These are phyloP conservation scores for Athripsodes cinereus DNA, from an alignment of 2,888 invertebrate genomes.

Conservation along the genomic window DNA sequence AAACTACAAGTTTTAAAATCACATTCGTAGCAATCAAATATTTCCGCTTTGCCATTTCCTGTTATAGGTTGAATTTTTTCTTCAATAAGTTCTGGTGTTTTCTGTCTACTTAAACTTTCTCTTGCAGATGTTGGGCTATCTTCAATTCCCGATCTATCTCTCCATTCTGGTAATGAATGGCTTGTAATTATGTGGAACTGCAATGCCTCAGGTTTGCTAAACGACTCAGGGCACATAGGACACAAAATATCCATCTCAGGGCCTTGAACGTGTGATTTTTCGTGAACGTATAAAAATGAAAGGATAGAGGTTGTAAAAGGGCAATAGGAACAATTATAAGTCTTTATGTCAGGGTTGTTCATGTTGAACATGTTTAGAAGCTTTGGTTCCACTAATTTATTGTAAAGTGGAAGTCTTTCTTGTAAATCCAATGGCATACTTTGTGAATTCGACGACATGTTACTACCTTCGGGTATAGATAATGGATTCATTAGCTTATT, in stretches of 20 bases:
- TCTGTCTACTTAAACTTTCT: conserved; percentile 29
- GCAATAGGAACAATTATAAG: conserved; percentile 86
- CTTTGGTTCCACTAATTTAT: conserved; percentile 24
- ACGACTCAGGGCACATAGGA: conserved; percentile 54
- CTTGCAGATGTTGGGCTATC: conserved; percentile 23
- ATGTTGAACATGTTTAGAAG: conserved; percentile 28
- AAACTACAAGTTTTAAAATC: conserved; percentile 47
- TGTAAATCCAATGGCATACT: conserved; percentile 54
- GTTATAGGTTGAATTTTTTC: conserved; percentile 31
- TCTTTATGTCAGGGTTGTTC: conserved; percentile 49
- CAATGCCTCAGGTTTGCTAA: conserved; percentile 51
- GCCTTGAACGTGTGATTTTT: conserved; percentile 67
- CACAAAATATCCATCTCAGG: conserved; percentile 43
- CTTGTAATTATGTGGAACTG: conserved; percentile 55
- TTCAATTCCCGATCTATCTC: conserved; percentile 21
- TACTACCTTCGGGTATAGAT: conserved; percentile 38
- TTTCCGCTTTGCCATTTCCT: conserved; percentile 33
- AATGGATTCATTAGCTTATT: conserved; percentile 33
- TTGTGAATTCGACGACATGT: conserved; percentile 29
- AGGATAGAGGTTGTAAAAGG: conserved; percentile 84
- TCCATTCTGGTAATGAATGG: conserved; percentile 41
- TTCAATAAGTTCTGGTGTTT: conserved; percentile 34
- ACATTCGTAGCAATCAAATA: conserved; percentile 47
- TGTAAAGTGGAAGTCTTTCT: conserved; percentile 32
- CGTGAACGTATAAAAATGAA: conserved; percentile 88